These are phyloP conservation scores for Clarias platycephalus DNA, from an alignment of 2,797 vertebrate genomes.

Conservation along the genomic window DNA sequence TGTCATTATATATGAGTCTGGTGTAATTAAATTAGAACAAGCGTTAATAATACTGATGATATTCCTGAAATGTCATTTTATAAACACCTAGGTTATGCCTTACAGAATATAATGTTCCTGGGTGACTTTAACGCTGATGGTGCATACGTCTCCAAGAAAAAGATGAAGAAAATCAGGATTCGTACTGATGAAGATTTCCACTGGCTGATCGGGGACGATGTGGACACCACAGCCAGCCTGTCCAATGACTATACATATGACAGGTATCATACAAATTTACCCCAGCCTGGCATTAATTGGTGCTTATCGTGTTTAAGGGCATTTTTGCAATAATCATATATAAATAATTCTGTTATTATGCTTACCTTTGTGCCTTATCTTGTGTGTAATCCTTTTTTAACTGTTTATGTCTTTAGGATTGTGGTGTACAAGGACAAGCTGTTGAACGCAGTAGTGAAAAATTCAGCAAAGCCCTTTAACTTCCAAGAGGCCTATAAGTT, in stretches of 20 bases:
- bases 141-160: conserved; percentile 58
- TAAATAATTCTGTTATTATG: not conserved
- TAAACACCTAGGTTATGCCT: not conserved
- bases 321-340: not conserved
- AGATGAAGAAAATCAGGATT: conserved; percentile 67
- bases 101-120: conserved; percentile 74
- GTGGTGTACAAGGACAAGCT: conserved; percentile 68
- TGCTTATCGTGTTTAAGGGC: not conserved
- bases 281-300: not conserved
- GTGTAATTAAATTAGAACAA: not conserved
- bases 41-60: not conserved
- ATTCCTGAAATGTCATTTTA: not conserved
- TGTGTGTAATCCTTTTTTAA: not conserved
- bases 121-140: conserved; percentile 76
- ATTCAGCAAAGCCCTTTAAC: conserved; percentile 71
- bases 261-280: conserved; percentile 54
- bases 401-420: conserved; percentile 59
- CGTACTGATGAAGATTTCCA: conserved; percentile 67
- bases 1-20: not conserved
- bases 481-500: conserved; percentile 65
- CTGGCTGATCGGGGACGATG: conserved; percentile 73
- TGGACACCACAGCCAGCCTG: conserved; percentile 68
- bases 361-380: not conserved
- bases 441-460: conserved; percentile 54
- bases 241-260: conserved; percentile 70